Base-by-base conservation (phyloP, 2,797 vertebrate genomes). In the Agapornis canus region DNA sequence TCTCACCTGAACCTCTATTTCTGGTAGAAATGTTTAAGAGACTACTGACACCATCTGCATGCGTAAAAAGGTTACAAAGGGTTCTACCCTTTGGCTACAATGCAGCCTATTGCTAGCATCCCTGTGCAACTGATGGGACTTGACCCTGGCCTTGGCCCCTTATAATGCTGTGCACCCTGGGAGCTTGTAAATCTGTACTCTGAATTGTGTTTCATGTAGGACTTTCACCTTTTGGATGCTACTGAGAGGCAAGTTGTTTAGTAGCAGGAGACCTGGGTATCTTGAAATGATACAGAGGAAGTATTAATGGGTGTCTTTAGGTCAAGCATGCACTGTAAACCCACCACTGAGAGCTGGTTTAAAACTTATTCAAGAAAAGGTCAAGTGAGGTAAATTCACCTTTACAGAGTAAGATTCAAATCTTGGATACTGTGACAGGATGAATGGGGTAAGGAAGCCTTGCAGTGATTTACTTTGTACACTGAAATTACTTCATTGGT, bases 221-320 rank as follows among this genome's bases (percentile, higher is more conserved):
- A 72, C 83, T 94, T 94, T 91, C 82, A 91, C 80, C 90, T 92
- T 97, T 76, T 94, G 77, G 82, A 47, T 66, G 37, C 43, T 86
- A 42, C 72, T 52, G 63, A 79, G 72, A 83, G 72, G 61, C 32
- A 75, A 95, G 88, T 92, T 95, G 94, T 94, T 92, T 96, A 93
- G 92, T 81, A 66, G 60, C 48, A 91, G 94, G 95, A 94, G 93
- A 95, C 81, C 89, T 92, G 93, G 82, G 82, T 94, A 85, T 92
- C 97, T 96, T 96, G 89, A 95, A 97, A 94, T 76, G 76, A 95
- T 95, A 94, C 70, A 73, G 95, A 94, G 83, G 86, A 90, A 49
- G 52, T 95, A 83, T 92, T 94, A 52, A 48, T 14, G 37, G 84
- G 80, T 92, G 84, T 96, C 93, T 94, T 43, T 73, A 91, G 91